Base-by-base conservation (phyloP, 2,888 invertebrate genomes). In the Archaeoteleia sp. region DNA sequence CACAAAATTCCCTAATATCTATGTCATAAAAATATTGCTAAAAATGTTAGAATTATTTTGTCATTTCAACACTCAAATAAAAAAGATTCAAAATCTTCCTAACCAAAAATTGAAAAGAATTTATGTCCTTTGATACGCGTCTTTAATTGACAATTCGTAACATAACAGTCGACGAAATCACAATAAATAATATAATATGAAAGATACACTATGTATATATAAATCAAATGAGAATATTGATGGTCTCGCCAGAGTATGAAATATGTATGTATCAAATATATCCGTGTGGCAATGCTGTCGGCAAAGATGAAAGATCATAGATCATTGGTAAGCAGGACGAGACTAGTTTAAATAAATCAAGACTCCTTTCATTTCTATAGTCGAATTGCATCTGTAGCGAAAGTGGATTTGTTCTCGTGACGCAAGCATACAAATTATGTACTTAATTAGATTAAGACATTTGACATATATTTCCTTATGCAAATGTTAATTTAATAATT, bases 281-380 rank as follows among this genome's bases (percentile, higher is more conserved):
- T 60, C 46, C 9, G n/a, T 42, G 53, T 23, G 48, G 20, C 42
- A 46, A 58, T 48, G 5, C 42, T 34, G 25, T 40, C 43, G 20
- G 40, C 23, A 45, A 34, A 54, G 54, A 54, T 58, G 35, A 7
- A 51, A 35, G 45, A 45, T 54, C 55, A 57, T 54, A 40, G 46
- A 54, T 55, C 63, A 71, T 79, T 75, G 66, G 73, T 72, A 80
- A 72, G 71, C 78, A 55, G 60, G 60, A 63, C 78, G 78, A 77
- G 78, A 74, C 69, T 61, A 60, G 63, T 74, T 63, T 71, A 76
- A 73, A 82, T 81, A 82, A 81, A 81, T 78, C 80, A 79, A 66
- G 55, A 40, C 70, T 73, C 48, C 49, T 61, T 72, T 61, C 54
- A 57, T 69, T 65, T 45, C 48, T 69, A 35, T 20, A 40, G 54